Evolutionary conservation across 2,113 vertebrate genomes (phyloP).

Genomic region (Etheostoma cragini): DNA sequence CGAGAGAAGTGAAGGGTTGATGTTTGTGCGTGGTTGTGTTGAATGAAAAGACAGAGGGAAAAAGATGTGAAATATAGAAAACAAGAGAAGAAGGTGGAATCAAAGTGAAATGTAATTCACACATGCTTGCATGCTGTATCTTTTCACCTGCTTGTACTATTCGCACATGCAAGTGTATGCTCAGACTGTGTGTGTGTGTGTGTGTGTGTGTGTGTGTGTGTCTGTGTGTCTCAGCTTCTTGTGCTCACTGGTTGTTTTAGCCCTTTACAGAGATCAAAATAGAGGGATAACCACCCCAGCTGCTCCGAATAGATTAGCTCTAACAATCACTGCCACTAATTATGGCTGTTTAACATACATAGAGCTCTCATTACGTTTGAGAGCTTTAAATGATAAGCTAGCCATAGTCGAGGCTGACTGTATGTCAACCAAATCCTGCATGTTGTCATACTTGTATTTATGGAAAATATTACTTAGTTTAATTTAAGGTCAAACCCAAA

Average conservation of each 20-base stretch:
- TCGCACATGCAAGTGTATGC: neutral
- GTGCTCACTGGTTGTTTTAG: conserved; percentile 1
- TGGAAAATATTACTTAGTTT: neutral
- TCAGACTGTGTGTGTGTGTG: neutral
- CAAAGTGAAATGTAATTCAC: neutral
- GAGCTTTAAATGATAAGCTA: conserved; percentile 68
- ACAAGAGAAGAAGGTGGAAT: neutral
- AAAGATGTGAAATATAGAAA: neutral
- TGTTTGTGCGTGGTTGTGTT: neutral
- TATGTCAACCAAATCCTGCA: neutral
- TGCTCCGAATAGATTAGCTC: conserved; percentile 76
- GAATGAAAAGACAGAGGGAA: neutral
- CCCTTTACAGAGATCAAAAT: conserved; percentile 75
- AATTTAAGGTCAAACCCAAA: neutral
- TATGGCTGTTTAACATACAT: conserved; percentile 80
- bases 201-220: neutral
- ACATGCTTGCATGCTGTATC: neutral
- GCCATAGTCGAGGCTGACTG: conserved; percentile 25
- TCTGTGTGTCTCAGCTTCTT: conserved; percentile 18
- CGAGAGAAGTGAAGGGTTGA: neutral
- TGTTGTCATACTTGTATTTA: conserved; percentile 20
- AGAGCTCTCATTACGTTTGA: conserved; percentile 71
- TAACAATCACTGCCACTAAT: conserved; percentile 77
- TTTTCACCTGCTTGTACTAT: neutral
- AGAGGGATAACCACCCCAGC: conserved; percentile 75